These are phyloP conservation scores for Coccyzus lansbergi DNA, from an alignment of 2,797 vertebrate species.

Conservation along the genomic window DNA sequence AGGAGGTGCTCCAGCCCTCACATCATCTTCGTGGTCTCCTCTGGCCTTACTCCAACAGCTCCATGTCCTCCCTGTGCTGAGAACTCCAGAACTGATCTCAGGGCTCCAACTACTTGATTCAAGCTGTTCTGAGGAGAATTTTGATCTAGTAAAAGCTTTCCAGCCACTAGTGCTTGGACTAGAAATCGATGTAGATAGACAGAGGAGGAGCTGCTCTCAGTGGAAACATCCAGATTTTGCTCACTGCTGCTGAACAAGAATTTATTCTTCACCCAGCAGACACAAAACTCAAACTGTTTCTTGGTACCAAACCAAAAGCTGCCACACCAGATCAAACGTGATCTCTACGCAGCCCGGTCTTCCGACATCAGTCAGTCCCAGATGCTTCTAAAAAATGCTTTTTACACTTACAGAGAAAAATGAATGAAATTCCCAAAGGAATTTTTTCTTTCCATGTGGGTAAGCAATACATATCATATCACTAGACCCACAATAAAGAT, in stretches of 20 bases:
- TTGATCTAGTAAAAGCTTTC: not conserved
- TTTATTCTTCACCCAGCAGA: not conserved
- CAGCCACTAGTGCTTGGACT: not conserved
- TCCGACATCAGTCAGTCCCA: not conserved
- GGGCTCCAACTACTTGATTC: not conserved
- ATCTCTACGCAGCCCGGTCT: not conserved
- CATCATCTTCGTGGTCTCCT: no score
- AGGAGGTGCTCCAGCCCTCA: no score
- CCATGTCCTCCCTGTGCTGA: no score
- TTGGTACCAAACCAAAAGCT: not conserved
- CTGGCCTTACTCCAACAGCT: no score
- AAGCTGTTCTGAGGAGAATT: not conserved
- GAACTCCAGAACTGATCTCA: no score
- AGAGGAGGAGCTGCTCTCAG: not conserved
- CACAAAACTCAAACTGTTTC: not conserved
- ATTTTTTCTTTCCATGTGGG: not conserved
- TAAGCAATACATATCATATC: not conserved
- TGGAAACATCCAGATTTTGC: not conserved
- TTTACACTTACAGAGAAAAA: not conserved
- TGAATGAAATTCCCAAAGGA: not conserved
- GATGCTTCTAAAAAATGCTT: not conserved
- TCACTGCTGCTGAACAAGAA: not conserved
- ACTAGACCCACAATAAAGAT: not conserved
- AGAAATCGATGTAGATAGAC: not conserved
- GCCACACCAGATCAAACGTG: accelerated